phyloP scores from a whole-genome alignment of 2,113 vertebrate species.

The Labeo catla region DNA sequence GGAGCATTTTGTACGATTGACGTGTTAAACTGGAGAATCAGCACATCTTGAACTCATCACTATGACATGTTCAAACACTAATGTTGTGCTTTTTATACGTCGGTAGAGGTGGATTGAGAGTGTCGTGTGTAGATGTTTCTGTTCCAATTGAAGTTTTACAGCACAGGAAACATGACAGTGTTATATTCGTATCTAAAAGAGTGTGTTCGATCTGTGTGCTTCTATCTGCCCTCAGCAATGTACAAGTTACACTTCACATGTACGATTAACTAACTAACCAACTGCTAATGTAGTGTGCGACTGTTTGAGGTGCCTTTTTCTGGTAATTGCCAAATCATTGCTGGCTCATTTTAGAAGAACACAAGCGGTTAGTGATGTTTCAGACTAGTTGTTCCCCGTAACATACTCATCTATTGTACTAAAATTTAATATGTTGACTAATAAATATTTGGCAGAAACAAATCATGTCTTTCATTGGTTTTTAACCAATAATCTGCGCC shows the following conservation, averaged over 20 bases:
- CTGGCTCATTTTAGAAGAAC: constrained; percentile 33
- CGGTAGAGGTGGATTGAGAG: not conserved
- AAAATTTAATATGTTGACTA: constrained; percentile 29
- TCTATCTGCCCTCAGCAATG: constrained; percentile 10
- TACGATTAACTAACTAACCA: not conserved
- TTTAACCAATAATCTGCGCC: not conserved
- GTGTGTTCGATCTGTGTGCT: constrained; percentile 36
- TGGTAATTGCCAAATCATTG: constrained; percentile 43
- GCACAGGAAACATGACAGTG: constrained; percentile 39
- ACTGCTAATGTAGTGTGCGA: not conserved
- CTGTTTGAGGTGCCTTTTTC: constrained; percentile 45
- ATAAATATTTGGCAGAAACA: constrained; percentile 29
- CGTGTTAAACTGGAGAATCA: not conserved
- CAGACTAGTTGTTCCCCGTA: constrained; percentile 27
- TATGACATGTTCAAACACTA: not conserved
- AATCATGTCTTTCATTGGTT: constrained; percentile 3
- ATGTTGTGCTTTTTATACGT: not conserved
- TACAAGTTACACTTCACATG: not conserved
- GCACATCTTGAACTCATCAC: not conserved
- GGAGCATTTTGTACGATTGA: not conserved
- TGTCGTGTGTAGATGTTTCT: not conserved
- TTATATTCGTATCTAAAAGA: constrained; percentile 22
- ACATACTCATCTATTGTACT: constrained; percentile 24
- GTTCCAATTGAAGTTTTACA: constrained; percentile 8
- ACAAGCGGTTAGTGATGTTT: constrained; percentile 15